Percentiles rank a stretch among this genome's conserved stretches.
Evolutionary conservation across 1,140 invertebrate genomes (phyloP).

Genomic region (Leptopilina boulardi): DNA sequence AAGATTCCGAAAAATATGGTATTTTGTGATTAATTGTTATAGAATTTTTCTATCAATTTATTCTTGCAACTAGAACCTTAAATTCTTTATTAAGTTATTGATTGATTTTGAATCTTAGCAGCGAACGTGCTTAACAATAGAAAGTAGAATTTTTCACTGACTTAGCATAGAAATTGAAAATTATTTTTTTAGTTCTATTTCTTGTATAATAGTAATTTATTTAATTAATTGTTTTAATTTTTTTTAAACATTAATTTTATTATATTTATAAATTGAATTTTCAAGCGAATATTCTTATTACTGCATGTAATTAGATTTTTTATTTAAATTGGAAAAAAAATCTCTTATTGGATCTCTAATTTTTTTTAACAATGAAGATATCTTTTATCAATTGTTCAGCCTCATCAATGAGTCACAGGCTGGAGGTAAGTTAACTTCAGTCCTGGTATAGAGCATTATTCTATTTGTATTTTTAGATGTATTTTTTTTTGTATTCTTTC

Average conservation of each 20-base stretch:
- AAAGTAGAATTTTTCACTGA: background rate
- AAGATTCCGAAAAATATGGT: no score
- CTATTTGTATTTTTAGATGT: background rate
- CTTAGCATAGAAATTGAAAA: background rate
- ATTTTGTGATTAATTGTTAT: no score
- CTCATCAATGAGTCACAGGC: background rate
- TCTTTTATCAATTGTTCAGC: background rate
- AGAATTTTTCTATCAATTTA: no score
- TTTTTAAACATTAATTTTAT: no score
- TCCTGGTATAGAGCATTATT: background rate
- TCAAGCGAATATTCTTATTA: no score
- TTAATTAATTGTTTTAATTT: no score
- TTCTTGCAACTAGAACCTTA: background rate
- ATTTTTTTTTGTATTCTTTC: background rate
- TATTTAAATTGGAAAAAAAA: background rate
- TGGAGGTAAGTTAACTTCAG: constrained; percentile 29
- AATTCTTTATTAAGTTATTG: background rate
- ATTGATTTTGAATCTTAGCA: background rate
- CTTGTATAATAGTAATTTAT: background rate
- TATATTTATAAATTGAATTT: no score
- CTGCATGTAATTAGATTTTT: no score
- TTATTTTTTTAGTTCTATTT: background rate
- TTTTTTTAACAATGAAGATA: background rate
- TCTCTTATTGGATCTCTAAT: background rate
- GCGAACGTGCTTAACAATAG: background rate